Evolutionary conservation across 2,888 invertebrate genomes (phyloP), one percentile per base, ranked within the genome.

Genomic region (Macrophya annulata): DNA sequence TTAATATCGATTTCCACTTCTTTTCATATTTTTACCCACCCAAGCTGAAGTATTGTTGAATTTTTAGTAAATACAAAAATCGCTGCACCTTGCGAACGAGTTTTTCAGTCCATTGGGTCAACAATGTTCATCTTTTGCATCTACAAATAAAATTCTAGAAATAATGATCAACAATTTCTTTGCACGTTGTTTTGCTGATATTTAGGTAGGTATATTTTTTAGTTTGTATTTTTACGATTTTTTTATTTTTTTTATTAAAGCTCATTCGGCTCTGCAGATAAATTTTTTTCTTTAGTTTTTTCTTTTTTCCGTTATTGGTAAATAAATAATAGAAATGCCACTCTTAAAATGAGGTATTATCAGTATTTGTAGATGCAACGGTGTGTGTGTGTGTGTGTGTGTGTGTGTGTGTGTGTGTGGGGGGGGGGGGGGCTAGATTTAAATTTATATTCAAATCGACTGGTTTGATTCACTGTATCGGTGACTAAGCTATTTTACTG

Each of bases 391-490:
- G 25, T 4, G 21, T n/a, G 79, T 48, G 85, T 1, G 48, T 1
- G 12, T 0, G 25, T 4, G 21, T n/a, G n/a, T n/a, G 79, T 48
- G 85, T 1, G 48, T 1, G 12, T 0, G 25, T 4, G 21, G 21
- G 85, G 82, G 86, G 82, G 12, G 62, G 71, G 85, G 77, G 86
- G 86, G 86, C 84, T 87, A 81, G 59, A 87, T 86, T 86, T 62
- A 83, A 84, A 83, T 84, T 85, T 62, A 83, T 84, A 86, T 86
- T 65, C 51, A 45, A 83, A 81, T 86, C 88, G 87, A 89, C 87
- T 90, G 88, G 86, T 90, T 90, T 88, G 86, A 89, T 88, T 90
- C 86, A 87, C 85, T 87, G 86, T 87, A 88, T 86, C 86, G 83
- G 81, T 87, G 85, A 88, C 86, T 87, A 89, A 87, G 85, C 87